Percentiles rank a stretch among this genome's conserved stretches.
Evolutionary conservation across 2,888 invertebrate species (phyloP).

Genomic region (Bugulina stolonifera): DNA sequence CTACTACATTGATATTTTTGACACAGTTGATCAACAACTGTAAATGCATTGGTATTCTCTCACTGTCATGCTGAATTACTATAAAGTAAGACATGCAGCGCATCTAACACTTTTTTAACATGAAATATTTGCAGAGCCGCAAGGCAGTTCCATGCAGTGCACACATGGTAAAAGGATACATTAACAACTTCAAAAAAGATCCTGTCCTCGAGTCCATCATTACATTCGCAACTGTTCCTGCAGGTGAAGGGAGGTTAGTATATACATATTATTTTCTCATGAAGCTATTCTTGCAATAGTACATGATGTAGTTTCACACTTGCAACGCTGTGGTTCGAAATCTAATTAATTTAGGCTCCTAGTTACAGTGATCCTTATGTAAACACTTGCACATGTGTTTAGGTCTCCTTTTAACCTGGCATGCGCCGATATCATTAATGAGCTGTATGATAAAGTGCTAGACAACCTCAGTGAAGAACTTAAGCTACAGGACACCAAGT

Average conservation of each 20-base stretch:
- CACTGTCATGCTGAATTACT: no score
- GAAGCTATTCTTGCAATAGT: no score
- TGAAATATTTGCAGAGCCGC: not conserved
- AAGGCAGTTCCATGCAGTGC: not conserved
- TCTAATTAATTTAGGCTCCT: no score
- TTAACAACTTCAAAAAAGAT: not conserved
- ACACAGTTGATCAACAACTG: no score
- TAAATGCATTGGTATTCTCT: no score
- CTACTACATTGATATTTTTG: no score
- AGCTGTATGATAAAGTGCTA: not conserved
- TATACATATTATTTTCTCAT: not conserved
- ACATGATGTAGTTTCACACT: no score
- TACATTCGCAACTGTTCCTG: not conserved
- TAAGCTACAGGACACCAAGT: not conserved
- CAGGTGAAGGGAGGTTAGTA: not conserved
- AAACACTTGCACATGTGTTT: not conserved
- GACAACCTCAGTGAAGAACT: not conserved
- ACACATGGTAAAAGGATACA: not conserved
- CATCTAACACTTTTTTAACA: no score
- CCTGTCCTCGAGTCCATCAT: not conserved
- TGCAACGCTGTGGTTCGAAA: no score
- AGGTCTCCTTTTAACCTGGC: not conserved
- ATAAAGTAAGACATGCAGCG: no score
- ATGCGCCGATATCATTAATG: not conserved
- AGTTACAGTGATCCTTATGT: no score